Conservation (phyloP, 2,113 vertebrate species). For the Otocyon megalotis region DNA sequence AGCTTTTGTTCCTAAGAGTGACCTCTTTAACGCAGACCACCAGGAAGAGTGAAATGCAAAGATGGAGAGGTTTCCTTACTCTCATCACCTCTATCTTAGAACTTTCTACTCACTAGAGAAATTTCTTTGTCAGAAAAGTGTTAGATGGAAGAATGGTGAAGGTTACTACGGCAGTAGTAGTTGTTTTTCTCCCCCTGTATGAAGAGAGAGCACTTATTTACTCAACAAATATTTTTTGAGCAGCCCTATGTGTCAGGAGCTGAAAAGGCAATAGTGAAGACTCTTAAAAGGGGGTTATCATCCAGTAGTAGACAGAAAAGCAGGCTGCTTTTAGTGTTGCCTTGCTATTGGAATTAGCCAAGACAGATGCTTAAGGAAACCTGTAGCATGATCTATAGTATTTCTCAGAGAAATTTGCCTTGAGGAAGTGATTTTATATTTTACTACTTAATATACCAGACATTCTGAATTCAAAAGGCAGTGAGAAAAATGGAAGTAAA, state of each 20-base stretch:
- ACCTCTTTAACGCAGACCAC: not conserved
- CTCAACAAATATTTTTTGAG: not conserved
- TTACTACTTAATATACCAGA: not conserved
- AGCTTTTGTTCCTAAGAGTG: not conserved
- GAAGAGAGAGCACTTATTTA: not conserved
- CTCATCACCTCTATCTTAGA: not conserved
- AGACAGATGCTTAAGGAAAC: not conserved
- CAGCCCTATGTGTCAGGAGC: not conserved
- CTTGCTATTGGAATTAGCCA: not conserved
- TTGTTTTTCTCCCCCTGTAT: not conserved
- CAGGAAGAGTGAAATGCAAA: not conserved
- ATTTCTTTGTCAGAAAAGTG: constrained; percentile 3
- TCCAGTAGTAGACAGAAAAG: not conserved
- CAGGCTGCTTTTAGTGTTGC: not conserved
- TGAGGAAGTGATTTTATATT: not conserved
- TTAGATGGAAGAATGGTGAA: not conserved
- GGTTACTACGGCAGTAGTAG: not conserved
- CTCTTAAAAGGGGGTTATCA: not conserved
- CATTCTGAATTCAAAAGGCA: constrained; percentile 38
- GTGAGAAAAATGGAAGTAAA: not conserved
- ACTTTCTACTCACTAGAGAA: not conserved
- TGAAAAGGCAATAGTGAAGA: constrained; percentile 6
- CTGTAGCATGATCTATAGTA: not conserved
- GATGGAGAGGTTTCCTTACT: not conserved
- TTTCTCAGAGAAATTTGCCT: not conserved